Conservation (phyloP, 1,140 invertebrate species). For the Neodiprion fabricii region DNA sequence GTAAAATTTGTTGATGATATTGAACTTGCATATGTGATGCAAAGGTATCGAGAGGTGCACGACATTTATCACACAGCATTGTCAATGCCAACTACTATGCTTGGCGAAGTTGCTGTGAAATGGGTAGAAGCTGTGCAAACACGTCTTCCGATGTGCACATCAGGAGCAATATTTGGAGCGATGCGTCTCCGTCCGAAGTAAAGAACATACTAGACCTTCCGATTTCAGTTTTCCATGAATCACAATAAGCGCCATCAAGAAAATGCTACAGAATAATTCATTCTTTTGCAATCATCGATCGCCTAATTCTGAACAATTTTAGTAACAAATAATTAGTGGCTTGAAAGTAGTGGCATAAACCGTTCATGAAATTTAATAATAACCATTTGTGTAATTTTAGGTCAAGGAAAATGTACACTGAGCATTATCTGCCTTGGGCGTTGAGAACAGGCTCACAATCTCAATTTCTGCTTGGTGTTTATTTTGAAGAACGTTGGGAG, state of each 20-base stretch:
- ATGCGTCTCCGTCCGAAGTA: constrained; percentile 81
- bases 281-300: constrained; percentile 11
- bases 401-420: constrained; percentile 80
- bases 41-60: constrained; percentile 95
- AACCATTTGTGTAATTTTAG: constrained; percentile 60
- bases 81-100: constrained; percentile 95
- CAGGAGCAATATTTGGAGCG: constrained; percentile 87
- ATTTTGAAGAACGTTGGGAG: constrained; percentile 95
- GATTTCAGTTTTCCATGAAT: no score
- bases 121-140: constrained; percentile 96
- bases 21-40: constrained; percentile 95
- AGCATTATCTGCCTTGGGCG: constrained; percentile 88
- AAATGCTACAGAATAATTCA: not conserved
- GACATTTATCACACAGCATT: constrained; percentile 92
- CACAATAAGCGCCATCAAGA: not conserved
- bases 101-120: constrained; percentile 94
- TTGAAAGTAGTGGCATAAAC: no score
- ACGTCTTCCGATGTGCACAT: constrained; percentile 88
- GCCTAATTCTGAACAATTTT: not conserved
- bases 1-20: constrained; percentile 93
- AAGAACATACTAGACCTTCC: constrained; percentile 27
- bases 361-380: no score
- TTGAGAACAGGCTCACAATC: constrained; percentile 78
- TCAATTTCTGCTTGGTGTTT: constrained; percentile 82
- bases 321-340: not conserved